phyloP scores from a whole-genome alignment of 1,140 invertebrate genomes.

The Littorina saxatilis region DNA sequence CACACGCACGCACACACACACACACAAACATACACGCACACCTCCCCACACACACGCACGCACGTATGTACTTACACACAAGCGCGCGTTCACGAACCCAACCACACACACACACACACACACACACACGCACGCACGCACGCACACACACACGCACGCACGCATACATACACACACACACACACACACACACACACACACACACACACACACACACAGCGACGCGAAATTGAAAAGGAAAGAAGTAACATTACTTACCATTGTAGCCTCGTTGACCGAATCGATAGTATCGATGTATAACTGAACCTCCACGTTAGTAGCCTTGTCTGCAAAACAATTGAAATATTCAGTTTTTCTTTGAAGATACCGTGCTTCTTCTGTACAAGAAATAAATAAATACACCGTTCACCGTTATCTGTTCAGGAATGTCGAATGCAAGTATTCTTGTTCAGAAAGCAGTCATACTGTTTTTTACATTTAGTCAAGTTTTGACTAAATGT shows the following conservation, averaged over 20 bases:
- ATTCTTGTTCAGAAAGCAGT: too few relatives aligned
- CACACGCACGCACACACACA: too few relatives aligned
- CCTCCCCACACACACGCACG: too few relatives aligned
- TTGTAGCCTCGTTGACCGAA: slow-evolving; percentile 66
- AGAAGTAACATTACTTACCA: too few relatives aligned
- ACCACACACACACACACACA: not conserved
- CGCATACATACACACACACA: not conserved
- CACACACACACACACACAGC: too few relatives aligned
- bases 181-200: not conserved
- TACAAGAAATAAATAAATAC: not conserved
- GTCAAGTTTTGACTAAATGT: too few relatives aligned
- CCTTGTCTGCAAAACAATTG: slow-evolving; percentile 49
- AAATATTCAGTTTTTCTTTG: too few relatives aligned
- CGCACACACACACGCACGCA: not conserved
- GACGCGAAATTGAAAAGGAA: too few relatives aligned
- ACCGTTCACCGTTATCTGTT: not conserved
- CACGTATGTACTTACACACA: too few relatives aligned
- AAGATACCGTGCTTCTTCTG: too few relatives aligned
- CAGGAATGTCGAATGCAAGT: not conserved
- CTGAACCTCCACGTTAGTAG: slow-evolving; percentile 57
- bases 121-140: not conserved
- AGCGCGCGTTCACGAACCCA: too few relatives aligned
- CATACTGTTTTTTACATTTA: not conserved
- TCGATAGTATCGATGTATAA: slow-evolving; percentile 66
- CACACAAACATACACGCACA: too few relatives aligned